These are phyloP conservation scores for Hybognathus amarus DNA, from an alignment of 2,797 vertebrate genomes.

Conservation along the genomic window DNA sequence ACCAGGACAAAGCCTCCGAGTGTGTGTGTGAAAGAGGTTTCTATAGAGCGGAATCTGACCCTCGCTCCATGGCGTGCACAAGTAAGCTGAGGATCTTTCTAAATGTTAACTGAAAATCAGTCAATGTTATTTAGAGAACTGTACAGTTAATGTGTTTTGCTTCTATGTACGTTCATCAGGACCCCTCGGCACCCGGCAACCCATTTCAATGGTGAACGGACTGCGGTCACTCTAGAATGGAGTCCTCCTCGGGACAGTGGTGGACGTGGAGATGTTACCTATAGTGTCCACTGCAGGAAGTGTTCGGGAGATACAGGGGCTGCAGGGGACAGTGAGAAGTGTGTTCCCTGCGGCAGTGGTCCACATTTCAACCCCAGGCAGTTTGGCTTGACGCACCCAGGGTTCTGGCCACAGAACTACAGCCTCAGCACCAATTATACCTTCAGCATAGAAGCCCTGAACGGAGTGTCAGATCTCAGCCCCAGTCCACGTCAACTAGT, in stretches of 20 bases:
- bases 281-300: constrained; percentile 92
- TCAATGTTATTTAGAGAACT: not conserved
- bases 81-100: constrained; percentile 71
- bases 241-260: constrained; percentile 92
- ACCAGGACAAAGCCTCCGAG: constrained; percentile 77
- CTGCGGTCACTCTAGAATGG: constrained; percentile 94
- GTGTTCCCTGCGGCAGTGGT: constrained; percentile 90
- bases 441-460: constrained; percentile 95
- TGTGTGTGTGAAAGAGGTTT: constrained; percentile 82
- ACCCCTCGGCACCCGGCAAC: constrained; percentile 93
- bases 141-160: not conserved
- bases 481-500: constrained; percentile 89
- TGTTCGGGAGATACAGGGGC: constrained; percentile 77
- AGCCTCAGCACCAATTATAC: constrained; percentile 95
- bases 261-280: constrained; percentile 93
- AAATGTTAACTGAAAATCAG: not conserved
- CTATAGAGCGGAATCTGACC: constrained; percentile 79
- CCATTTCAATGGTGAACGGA: constrained; percentile 92
- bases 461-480: constrained; percentile 92
- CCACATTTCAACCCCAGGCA: constrained; percentile 91
- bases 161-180: constrained; percentile 66
- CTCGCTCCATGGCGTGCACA: constrained; percentile 83
- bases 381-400: constrained; percentile 87
- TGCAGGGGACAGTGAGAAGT: constrained; percentile 67
- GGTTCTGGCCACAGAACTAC: constrained; percentile 89